Evolutionary conservation across 2,888 invertebrate genomes (phyloP).

Genomic region (Epiperipatus broadwayi): DNA sequence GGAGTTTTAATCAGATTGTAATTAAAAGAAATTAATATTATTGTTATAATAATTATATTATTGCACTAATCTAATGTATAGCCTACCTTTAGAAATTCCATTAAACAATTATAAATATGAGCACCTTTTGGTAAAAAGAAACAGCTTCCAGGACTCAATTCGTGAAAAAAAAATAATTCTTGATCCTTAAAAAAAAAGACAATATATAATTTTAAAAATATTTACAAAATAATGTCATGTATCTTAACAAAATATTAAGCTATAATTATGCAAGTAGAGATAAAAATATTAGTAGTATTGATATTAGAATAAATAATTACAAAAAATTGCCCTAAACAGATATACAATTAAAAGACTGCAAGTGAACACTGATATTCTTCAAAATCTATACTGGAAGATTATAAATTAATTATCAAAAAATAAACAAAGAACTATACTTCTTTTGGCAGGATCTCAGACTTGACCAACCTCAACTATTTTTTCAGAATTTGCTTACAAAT

Average conservation of each 20-base stretch:
- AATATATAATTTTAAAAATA: constrained; percentile 12
- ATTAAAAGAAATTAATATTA: constrained; percentile 6
- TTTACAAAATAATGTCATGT: constrained; percentile 20
- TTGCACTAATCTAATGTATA: constrained; percentile 4
- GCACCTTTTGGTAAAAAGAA: constrained; percentile 95
- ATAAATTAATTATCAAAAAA: too few relatives aligned
- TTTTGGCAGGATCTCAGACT: too few relatives aligned
- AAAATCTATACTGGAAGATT: too few relatives aligned
- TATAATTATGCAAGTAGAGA: too few relatives aligned
- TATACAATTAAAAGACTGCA: too few relatives aligned
- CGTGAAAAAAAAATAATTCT: constrained; percentile 96
- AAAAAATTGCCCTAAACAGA: constrained; percentile 8
- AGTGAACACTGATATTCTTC: too few relatives aligned
- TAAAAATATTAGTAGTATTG: too few relatives aligned
- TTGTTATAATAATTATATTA: neutral
- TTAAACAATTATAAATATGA: constrained; percentile 83
- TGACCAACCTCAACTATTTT: too few relatives aligned
- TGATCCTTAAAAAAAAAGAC: constrained; percentile 46
- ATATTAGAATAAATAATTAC: neutral
- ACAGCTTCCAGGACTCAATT: constrained; percentile 89
- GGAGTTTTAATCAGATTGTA: too few relatives aligned
- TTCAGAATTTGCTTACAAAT: too few relatives aligned
- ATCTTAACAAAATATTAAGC: too few relatives aligned
- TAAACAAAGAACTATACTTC: too few relatives aligned
- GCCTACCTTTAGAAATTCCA: constrained; percentile 49